Conservation (phyloP, 1,140 invertebrate species). For the Frieseomelitta varia region DNA sequence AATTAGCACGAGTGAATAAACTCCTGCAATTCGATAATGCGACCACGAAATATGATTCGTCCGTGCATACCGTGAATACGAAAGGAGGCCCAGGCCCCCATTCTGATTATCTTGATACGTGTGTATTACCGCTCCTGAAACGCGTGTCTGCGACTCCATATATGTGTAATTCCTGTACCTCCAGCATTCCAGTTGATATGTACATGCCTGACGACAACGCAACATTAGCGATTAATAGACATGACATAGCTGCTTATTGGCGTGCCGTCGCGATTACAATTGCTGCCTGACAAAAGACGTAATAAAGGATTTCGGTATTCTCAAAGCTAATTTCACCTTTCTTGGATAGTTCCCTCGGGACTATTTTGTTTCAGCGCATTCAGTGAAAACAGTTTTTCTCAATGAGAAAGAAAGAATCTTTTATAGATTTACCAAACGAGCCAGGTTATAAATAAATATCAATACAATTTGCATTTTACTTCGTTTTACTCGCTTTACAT, state of each 20-base stretch:
- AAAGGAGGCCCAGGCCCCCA: constrained; percentile 30
- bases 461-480: constrained; percentile 1
- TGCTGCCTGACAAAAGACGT: neutral
- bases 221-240: constrained; percentile 58
- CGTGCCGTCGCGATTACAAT: constrained; percentile 26
- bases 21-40: constrained; percentile 41
- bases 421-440: neutral
- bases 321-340: neutral
- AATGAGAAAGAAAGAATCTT: constrained; percentile 30
- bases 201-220: constrained; percentile 14
- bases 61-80: constrained; percentile 15
- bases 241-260: constrained; percentile 59
- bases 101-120: neutral
- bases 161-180: constrained; percentile 40
- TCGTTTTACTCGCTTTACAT: neutral
- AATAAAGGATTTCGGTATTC: neutral
- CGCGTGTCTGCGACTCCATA: neutral
- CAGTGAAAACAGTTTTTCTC: no score
- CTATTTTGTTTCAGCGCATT: no score
- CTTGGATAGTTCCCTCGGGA: no score
- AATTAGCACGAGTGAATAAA: constrained; percentile 53
- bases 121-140: neutral
- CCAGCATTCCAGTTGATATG: constrained; percentile 48
- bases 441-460: constrained; percentile 29
- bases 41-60: constrained; percentile 36